Percentiles rank a stretch among this genome's conserved stretches.
These are phyloP conservation scores for Coilia nasus DNA, from an alignment of 2,797 vertebrate species.

Conservation along the genomic window DNA sequence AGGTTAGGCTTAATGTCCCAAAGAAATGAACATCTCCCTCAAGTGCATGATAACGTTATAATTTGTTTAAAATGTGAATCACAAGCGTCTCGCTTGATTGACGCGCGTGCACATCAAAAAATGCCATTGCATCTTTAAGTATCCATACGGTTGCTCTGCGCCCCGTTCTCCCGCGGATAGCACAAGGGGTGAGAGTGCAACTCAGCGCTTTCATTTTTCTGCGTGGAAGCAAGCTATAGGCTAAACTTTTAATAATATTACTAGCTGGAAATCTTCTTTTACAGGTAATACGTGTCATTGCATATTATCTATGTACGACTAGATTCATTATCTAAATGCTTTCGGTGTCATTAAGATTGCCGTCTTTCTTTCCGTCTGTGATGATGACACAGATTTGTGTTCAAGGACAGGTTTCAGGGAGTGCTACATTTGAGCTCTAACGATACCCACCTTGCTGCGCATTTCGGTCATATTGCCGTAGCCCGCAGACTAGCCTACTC, in stretches of 20 bases:
- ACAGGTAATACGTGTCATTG: conserved; percentile 19
- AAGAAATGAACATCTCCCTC: not conserved
- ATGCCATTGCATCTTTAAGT: conserved; percentile 75
- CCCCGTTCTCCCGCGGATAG: conserved; percentile 67
- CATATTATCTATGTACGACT: not conserved
- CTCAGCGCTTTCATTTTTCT: conserved; percentile 54
- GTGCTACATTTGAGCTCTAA: conserved; percentile 56
- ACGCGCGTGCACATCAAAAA: conserved; percentile 55
- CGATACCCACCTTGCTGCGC: conserved; percentile 60
- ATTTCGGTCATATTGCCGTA: conserved; percentile 53
- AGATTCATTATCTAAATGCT: not conserved
- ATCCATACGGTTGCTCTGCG: conserved; percentile 71
- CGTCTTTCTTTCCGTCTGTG: not conserved
- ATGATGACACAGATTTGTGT: conserved; percentile 29
- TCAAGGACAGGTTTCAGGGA: conserved; percentile 47
- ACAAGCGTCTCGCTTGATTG: not conserved
- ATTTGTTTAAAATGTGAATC: not conserved
- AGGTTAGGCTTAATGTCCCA: not conserved
- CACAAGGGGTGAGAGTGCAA: conserved; percentile 61
- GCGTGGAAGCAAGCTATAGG: conserved; percentile 1
- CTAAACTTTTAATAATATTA: conserved; percentile 18
- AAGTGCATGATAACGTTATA: not conserved
- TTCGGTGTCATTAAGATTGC: not conserved
- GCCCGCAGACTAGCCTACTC: not conserved
- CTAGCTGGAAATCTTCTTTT: conserved; percentile 7